Conservation (phyloP, 2,888 invertebrate genomes). For the Theretra japonica region DNA sequence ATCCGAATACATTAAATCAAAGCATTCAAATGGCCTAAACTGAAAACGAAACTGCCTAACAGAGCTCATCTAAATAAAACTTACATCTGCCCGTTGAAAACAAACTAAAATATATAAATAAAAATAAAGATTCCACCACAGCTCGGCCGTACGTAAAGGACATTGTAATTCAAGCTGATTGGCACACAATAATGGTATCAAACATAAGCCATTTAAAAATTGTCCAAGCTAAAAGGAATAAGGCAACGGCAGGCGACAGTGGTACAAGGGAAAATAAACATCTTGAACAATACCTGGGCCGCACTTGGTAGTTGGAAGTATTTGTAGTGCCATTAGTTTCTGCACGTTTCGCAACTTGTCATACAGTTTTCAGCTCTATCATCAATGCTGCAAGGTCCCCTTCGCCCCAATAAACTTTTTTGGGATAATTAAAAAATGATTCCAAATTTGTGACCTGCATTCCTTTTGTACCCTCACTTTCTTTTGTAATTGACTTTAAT, state of each 20-base stretch:
- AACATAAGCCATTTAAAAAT: slow-evolving; percentile 84
- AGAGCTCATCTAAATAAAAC: slow-evolving; percentile 55
- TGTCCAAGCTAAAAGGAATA: slow-evolving; percentile 81
- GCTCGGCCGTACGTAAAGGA: slow-evolving; percentile 80
- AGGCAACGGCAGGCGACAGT: slow-evolving; percentile 63
- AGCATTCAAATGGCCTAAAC: slow-evolving; percentile 25
- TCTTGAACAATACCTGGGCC: slow-evolving; percentile 76
- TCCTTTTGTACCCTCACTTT: slow-evolving; percentile 59
- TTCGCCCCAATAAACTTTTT: slow-evolving; percentile 32
- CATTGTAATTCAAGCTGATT: slow-evolving; percentile 84
- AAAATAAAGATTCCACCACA: slow-evolving; percentile 74
- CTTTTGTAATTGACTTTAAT: slow-evolving; percentile 58
- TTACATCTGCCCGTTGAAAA: slow-evolving; percentile 74
- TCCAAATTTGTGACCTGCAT: slow-evolving; percentile 64
- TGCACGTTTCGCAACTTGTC: slow-evolving; percentile 47
- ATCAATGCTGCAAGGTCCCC: slow-evolving; percentile 36
- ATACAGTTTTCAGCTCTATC: slow-evolving; percentile 44
- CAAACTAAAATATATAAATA: slow-evolving; percentile 74
- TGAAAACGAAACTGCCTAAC: slow-evolving; percentile 13
- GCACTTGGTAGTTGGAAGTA: slow-evolving; percentile 73
- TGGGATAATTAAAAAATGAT: slow-evolving; percentile 67
- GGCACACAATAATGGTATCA: slow-evolving; percentile 85
- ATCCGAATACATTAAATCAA: slow-evolving; percentile 13
- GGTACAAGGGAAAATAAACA: slow-evolving; percentile 77
- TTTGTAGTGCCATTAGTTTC: slow-evolving; percentile 81